Percentiles rank a stretch among this genome's conserved stretches.
Conservation (phyloP, 2,797 vertebrate species). For the Chaunax sp. region DNA sequence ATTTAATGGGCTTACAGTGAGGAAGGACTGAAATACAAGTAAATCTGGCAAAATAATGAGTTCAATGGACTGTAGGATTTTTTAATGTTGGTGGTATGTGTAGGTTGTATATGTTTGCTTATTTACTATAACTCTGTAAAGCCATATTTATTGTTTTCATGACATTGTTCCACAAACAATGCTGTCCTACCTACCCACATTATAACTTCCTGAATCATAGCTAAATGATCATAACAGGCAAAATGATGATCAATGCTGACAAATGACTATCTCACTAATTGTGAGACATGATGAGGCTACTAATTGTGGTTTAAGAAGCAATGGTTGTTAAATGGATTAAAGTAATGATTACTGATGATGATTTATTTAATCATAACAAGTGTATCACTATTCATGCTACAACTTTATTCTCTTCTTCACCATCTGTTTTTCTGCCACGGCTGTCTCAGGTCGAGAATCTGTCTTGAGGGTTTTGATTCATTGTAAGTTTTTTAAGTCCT, state of each 20-base stretch:
- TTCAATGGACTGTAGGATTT: too few species aligned
- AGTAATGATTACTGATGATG: slow-evolving; percentile 40
- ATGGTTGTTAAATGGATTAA: slow-evolving; percentile 40
- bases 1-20: not conserved
- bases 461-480: slow-evolving; percentile 37
- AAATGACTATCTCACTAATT: slow-evolving; percentile 37
- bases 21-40: not conserved
- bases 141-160: slow-evolving; percentile 9
- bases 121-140: slow-evolving; percentile 13
- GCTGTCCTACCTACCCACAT: slow-evolving; percentile 3
- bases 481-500: slow-evolving; percentile 19
- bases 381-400: slow-evolving; percentile 35
- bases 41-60: not conserved
- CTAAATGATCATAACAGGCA: slow-evolving; percentile 32
- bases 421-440: slow-evolving; percentile 19
- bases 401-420: slow-evolving; percentile 10
- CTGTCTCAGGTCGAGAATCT: slow-evolving; percentile 18
- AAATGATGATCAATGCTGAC: slow-evolving; percentile 49
- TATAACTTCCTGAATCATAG: slow-evolving; percentile 12
- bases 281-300: slow-evolving; percentile 33
- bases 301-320: slow-evolving; percentile 36
- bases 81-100: not conserved
- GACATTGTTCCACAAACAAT: slow-evolving; percentile 16
- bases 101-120: not conserved
- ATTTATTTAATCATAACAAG: slow-evolving; percentile 50